Evolutionary conservation across 2,797 vertebrate species (phyloP).

Genomic region (Decapterus maruadsi): DNA sequence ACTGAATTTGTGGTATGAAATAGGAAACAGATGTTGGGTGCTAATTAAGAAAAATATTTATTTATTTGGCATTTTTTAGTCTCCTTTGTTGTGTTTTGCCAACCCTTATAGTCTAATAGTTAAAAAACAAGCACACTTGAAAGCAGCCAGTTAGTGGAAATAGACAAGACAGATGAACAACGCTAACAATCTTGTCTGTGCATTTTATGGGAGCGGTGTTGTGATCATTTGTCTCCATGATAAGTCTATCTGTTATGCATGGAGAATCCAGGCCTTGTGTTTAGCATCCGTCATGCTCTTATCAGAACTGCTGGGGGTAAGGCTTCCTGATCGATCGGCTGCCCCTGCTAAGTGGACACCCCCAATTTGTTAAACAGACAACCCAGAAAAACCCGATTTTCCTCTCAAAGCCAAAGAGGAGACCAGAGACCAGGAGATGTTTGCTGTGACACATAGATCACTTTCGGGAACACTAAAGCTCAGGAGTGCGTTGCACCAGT

Average conservation of each 20-base stretch:
- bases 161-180: slow-evolving; percentile 1
- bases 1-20: slow-evolving; percentile 34
- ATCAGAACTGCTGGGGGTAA: slow-evolving; percentile 67
- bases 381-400: slow-evolving; percentile 43
- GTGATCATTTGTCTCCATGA: slow-evolving; percentile 60
- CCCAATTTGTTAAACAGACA: slow-evolving; percentile 68
- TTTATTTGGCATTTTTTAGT: slow-evolving; percentile 35
- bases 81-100: slow-evolving; percentile 35
- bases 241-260: slow-evolving; percentile 66
- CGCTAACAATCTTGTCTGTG: slow-evolving; percentile 6
- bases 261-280: slow-evolving; percentile 71
- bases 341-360: slow-evolving; percentile 46
- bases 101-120: slow-evolving; percentile 31
- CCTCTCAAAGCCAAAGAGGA: neutral
- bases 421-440: slow-evolving; percentile 25
- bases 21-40: slow-evolving; percentile 61
- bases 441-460: slow-evolving; percentile 54
- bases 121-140: slow-evolving; percentile 20
- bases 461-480: slow-evolving; percentile 63
- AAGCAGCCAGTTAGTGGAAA: slow-evolving; percentile 32
- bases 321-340: slow-evolving; percentile 68
- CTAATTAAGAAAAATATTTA: slow-evolving; percentile 55
- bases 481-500: slow-evolving; percentile 45
- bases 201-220: slow-evolving; percentile 40
- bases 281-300: slow-evolving; percentile 78